A percentile compares a stretch with the other conserved stretches of the same genome.
Evolutionary conservation across 2,888 invertebrate genomes (phyloP).

Genomic region (Cerastis rubricosa): DNA sequence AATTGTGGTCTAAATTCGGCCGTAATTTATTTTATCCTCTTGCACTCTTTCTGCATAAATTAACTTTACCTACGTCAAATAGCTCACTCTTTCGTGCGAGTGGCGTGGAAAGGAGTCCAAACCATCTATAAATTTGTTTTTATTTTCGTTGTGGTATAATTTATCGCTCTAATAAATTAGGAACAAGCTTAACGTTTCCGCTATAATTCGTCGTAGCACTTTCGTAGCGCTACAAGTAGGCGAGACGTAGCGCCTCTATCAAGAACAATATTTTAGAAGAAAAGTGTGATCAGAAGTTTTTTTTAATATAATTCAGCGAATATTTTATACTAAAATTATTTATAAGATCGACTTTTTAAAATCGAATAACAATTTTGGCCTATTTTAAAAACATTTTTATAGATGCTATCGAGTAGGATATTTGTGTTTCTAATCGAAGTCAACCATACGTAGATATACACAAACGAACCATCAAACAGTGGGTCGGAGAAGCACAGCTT

Average conservation of each 20-base stretch:
- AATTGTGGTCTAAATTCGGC: no score
- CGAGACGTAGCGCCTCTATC: neutral
- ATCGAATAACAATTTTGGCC: neutral
- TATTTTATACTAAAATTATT: neutral
- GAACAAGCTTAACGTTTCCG: neutral
- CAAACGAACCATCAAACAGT: neutral
- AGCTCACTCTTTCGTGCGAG: no score
- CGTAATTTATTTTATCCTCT: no score
- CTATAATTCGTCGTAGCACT: slow-evolving; percentile 1
- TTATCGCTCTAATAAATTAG: neutral
- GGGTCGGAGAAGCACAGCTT: slow-evolving; percentile 23
- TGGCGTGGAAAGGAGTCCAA: no score
- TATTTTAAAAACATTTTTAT: neutral
- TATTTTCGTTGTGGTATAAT: no score
- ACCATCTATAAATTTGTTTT: no score
- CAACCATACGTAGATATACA: neutral
- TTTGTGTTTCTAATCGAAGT: neutral
- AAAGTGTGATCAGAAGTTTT: neutral
- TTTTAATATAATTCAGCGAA: neutral
- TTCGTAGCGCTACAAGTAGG: slow-evolving; percentile 13
- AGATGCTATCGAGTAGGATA: neutral
- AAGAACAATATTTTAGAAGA: neutral
- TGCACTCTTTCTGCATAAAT: no score
- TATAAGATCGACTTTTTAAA: neutral
- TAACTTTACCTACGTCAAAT: no score